Evolutionary conservation across 2,113 vertebrate genomes (phyloP).

Genomic region (Hypocryptadius cinnamomeus): DNA sequence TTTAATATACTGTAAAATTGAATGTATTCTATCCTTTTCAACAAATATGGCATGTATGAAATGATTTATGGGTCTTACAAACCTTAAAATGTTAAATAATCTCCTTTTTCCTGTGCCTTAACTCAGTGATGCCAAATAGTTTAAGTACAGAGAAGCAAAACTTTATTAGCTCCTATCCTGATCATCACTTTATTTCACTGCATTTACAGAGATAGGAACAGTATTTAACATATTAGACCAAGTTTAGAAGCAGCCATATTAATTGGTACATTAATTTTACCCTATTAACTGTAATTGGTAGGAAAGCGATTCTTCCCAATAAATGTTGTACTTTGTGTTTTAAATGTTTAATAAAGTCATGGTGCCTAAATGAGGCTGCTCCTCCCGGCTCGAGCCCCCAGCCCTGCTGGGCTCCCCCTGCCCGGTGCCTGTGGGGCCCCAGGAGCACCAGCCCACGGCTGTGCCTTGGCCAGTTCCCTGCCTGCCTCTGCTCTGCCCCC

Average conservation of each 20-base stretch:
- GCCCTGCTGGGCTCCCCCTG: fast-evolving
- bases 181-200: background rate
- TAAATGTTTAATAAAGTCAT: conserved; percentile 57
- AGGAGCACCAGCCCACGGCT: fast-evolving
- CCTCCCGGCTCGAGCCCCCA: fast-evolving
- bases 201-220: background rate
- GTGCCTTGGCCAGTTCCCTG: background rate
- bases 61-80: conserved; percentile 75
- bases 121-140: conserved; percentile 65
- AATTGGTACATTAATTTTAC: conserved; percentile 77
- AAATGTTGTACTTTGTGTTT: conserved; percentile 61
- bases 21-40: conserved; percentile 80
- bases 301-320: conserved; percentile 57
- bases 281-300: conserved; percentile 72
- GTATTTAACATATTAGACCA: conserved; percentile 6
- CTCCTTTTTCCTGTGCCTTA: conserved; percentile 65
- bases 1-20: conserved; percentile 84
- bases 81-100: conserved; percentile 80
- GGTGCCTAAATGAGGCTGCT: background rate
- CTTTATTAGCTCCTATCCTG: conserved; percentile 62
- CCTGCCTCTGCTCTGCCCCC: no score
- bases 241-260: conserved; percentile 63
- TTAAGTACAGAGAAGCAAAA: conserved; percentile 67
- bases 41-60: conserved; percentile 69
- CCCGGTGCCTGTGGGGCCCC: fast-evolving